Percentiles rank a stretch among this genome's conserved stretches.
Conservation (phyloP, 2,888 invertebrate species). For the Belgica antarctica region DNA sequence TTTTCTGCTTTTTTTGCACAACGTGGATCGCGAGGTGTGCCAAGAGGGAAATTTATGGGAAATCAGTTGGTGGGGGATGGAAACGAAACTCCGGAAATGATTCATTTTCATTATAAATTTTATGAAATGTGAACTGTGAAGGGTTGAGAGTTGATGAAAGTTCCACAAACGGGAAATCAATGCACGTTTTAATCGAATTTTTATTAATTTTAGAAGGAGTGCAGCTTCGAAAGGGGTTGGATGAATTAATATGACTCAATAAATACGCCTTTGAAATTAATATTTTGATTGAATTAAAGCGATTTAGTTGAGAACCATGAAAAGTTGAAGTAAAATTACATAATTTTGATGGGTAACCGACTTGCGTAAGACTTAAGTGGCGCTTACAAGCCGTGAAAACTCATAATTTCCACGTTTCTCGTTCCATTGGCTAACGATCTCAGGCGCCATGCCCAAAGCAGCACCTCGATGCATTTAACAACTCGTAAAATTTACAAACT, state of each 20-base stretch:
- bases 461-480: background rate
- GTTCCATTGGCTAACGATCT: background rate
- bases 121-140: background rate
- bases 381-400: background rate
- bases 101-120: constrained; percentile 11
- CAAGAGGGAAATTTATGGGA: background rate
- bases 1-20: background rate
- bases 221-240: too few species aligned
- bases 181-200: too few species aligned
- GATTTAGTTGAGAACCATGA: too few species aligned
- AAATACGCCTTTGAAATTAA: too few species aligned
- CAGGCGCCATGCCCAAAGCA: too few species aligned
- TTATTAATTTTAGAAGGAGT: too few species aligned
- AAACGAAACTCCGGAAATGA: background rate
- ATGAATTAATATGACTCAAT: too few species aligned
- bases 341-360: too few species aligned
- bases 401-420: background rate
- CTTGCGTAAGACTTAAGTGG: background rate
- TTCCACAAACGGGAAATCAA: too few species aligned
- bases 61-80: background rate
- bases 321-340: too few species aligned
- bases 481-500: background rate
- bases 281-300: too few species aligned
- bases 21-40: background rate
- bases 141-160: background rate